Base-by-base conservation (phyloP, 1,140 invertebrate species). In the Bilobella aurantiaca region DNA sequence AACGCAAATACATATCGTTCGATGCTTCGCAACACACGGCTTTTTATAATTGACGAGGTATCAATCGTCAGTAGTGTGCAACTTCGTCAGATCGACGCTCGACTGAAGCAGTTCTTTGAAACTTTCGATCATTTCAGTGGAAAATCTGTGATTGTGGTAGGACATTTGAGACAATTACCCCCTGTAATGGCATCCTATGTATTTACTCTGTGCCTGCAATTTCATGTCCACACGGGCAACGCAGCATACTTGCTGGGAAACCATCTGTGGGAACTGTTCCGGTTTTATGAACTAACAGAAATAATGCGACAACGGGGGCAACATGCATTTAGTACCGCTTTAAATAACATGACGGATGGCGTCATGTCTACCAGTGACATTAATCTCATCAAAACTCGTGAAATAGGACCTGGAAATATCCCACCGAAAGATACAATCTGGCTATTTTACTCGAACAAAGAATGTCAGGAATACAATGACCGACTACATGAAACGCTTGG, bases 31-130 rank as follows among this genome's bases (percentile, higher is more conserved):
- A 37, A 75, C 59, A 49, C 74, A 21, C 73, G 75, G 73, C 30
- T 77, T 28, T 34, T 78, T 27, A 77, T 78, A 28, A 76, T 78
- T 60, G 77, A 78, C 69, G 76, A 78, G 74, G 73, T 78, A 31
- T 75, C 73, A 23, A 77, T 77, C 76, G 72, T 77, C n/a, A 74
- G 75, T 30, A 28, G 64, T 27, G 68, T 42, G 53, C 69, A 72
- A 32, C 67, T 77, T 27, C 14, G 56, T 25, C 46, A 71, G 25
- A 65, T 78, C n/a, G 69, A 76, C 64, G 58, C 42, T 14, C 49
- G 75, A 53, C 62, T 78, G 28, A 53, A 68, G 62, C 73, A 78
- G 74, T 75, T 78, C 37, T 74, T 73, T 32, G 71, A 71, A 23
- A 68, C 47, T 25, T 65, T 73, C 53, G 56, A 70, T 64, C 34